Percentiles rank a stretch among this genome's conserved stretches.
Evolutionary conservation across 1,140 invertebrate species (phyloP).

Genomic region (Drosophila littoralis): DNA sequence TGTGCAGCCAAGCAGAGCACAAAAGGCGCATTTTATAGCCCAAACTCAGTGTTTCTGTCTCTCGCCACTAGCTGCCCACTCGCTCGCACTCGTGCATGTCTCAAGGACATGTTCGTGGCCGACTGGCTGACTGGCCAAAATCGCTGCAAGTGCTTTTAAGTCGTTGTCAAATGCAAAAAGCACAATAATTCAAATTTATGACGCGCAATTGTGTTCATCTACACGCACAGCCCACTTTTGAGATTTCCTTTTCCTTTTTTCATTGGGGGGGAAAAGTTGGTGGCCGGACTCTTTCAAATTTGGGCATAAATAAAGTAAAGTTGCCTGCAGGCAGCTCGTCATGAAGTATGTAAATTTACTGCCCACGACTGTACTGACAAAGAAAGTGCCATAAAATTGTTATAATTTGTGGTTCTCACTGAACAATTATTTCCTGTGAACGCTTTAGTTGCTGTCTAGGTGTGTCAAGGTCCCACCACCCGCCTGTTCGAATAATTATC

Average conservation of each 20-base stretch:
- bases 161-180: constrained; percentile 81
- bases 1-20: constrained; percentile 45
- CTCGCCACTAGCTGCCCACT: not conserved
- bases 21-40: constrained; percentile 57
- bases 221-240: constrained; percentile 62
- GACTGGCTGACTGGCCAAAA: constrained; percentile 69
- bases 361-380: constrained; percentile 46
- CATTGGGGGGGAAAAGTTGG: not conserved
- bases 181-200: constrained; percentile 82
- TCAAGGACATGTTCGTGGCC: constrained; percentile 75
- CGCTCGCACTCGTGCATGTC: constrained; percentile 47
- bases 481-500: constrained; percentile 59
- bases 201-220: constrained; percentile 78
- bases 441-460: constrained; percentile 43
- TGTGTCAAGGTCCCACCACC: constrained; percentile 39
- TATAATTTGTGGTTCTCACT: constrained; percentile 76
- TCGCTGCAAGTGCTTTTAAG: constrained; percentile 81
- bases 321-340: constrained; percentile 73
- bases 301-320: constrained; percentile 70
- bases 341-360: constrained; percentile 78
- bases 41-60: not conserved
- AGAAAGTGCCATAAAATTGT: constrained; percentile 70
- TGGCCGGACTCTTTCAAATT: constrained; percentile 41
- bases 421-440: constrained; percentile 67
- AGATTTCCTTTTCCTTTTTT: constrained; percentile 32